Percentiles rank a stretch among this genome's conserved stretches.
These are phyloP conservation scores for Epinotia brunnichana DNA, from an alignment of 2,888 invertebrate genomes.

Conservation along the genomic window DNA sequence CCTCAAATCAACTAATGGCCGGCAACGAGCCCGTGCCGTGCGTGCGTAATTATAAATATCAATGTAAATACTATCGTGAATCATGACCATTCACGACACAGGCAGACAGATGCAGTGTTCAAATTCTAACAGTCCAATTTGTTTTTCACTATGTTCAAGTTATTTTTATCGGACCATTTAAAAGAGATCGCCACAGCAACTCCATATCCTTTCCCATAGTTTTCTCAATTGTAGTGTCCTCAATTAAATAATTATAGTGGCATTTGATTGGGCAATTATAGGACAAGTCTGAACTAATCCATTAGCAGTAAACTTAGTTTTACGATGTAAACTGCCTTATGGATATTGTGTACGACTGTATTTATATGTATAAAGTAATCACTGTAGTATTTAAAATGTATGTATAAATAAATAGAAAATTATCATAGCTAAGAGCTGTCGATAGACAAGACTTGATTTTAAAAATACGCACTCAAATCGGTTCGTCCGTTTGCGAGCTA, in stretches of 20 bases:
- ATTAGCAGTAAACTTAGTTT: slow-evolving; percentile 29
- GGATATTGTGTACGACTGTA: not conserved
- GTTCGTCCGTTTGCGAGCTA: too few species aligned
- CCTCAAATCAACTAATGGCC: too few species aligned
- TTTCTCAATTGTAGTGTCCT: slow-evolving; percentile 49
- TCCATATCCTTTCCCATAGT: slow-evolving; percentile 41
- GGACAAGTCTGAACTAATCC: slow-evolving; percentile 7
- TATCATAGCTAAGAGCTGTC: too few species aligned
- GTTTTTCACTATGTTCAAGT: not conserved
- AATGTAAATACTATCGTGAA: too few species aligned
- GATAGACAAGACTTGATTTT: too few species aligned
- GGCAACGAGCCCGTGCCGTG: too few species aligned
- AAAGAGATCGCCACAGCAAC: slow-evolving; percentile 5
- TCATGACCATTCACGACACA: too few species aligned
- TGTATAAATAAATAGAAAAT: too few species aligned
- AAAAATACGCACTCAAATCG: too few species aligned
- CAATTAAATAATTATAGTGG: slow-evolving; percentile 67
- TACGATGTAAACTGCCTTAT: slow-evolving; percentile 26
- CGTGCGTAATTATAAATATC: too few species aligned
- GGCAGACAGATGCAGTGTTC: not conserved
- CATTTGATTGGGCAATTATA: slow-evolving; percentile 47
- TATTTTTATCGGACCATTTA: slow-evolving; percentile 14
- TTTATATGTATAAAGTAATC: too few species aligned
- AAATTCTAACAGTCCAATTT: not conserved
- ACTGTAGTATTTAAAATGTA: too few species aligned